Evolutionary conservation across 2,888 invertebrate species (phyloP), one percentile per base, ranked within the genome.

Genomic region (Patella ulyssiponensis): DNA sequence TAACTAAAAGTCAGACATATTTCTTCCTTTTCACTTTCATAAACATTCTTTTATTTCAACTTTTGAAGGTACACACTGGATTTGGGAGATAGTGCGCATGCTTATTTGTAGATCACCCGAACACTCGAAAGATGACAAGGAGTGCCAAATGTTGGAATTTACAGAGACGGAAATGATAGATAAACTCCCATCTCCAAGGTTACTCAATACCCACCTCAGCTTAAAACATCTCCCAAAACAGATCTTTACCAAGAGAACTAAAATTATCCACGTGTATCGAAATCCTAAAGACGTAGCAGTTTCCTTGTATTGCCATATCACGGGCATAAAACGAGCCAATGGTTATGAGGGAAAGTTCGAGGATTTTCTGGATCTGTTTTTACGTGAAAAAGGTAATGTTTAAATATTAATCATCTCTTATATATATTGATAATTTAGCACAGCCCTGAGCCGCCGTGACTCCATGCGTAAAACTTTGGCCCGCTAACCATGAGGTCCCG

Each of bases 221-320:
- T 20, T 71, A 52, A 15, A 52, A 4, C 23, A 73, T 44, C 54
- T 84, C 52, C 84, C 84, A 15, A 58, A 64, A 23, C 79, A 81
- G 53, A 44, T 77, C 11, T 70, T 78, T 33, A 73, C 79, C 54
- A 81, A 79, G 74, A 77, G 75, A 53, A 75, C 79, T 54, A 82
- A 82, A 70, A 73, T 81, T 20, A 69, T 83, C 17, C 77, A 74
- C 54, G 56, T 80, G 51, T 58, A 74, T 9, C 76, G 82, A 23
- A 82, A 83, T 33, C 76, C 81, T 14, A 83, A 82, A 64, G 83
- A 83, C 69, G 74, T 80, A 9, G 76, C 78, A 17, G 80, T 82
- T 44, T 83, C 83, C 17, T 73, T 74, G 53, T 83, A 77, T 53
- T 56, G 79, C 53, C 81, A 80, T 54, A 58, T 14, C 27, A 27